Percentiles rank a stretch among this genome's conserved stretches.
Conservation (phyloP, 1,140 invertebrate genomes). For the Drosophila rufa region DNA sequence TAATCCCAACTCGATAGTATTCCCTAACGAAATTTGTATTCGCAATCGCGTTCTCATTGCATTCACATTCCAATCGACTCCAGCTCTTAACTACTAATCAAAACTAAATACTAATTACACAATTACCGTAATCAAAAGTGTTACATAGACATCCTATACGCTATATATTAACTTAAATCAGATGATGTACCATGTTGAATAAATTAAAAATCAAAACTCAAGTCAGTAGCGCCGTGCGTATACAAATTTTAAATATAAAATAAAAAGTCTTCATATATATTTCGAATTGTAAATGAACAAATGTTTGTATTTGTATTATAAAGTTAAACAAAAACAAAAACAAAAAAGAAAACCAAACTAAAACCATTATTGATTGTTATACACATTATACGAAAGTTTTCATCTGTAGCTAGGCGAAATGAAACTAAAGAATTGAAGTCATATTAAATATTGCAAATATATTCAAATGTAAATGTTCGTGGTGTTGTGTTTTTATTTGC, state of each 20-base stretch:
- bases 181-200: conserved; percentile 53
- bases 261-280: conserved; percentile 67
- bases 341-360: conserved; percentile 16
- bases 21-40: conserved; percentile 58
- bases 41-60: conserved; percentile 46
- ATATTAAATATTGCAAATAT: conserved; percentile 65
- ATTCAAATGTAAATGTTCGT: conserved; percentile 44
- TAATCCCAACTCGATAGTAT: conserved; percentile 54
- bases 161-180: conserved; percentile 41
- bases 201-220: conserved; percentile 52
- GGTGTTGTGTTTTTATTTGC: neutral
- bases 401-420: conserved; percentile 75
- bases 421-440: conserved; percentile 62
- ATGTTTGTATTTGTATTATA: conserved; percentile 65
- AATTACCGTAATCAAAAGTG: conserved; percentile 58
- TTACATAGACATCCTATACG: conserved; percentile 43
- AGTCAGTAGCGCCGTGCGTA: conserved; percentile 53
- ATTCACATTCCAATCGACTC: conserved; percentile 64
- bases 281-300: conserved; percentile 60
- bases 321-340: conserved; percentile 22
- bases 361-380: conserved; percentile 64
- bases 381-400: conserved; percentile 72
- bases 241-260: conserved; percentile 76
- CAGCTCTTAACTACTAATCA: conserved; percentile 32
- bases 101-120: conserved; percentile 26